Evolutionary conservation across 2,888 invertebrate species (phyloP).

Genomic region (Rhaphigaster nebulosa): DNA sequence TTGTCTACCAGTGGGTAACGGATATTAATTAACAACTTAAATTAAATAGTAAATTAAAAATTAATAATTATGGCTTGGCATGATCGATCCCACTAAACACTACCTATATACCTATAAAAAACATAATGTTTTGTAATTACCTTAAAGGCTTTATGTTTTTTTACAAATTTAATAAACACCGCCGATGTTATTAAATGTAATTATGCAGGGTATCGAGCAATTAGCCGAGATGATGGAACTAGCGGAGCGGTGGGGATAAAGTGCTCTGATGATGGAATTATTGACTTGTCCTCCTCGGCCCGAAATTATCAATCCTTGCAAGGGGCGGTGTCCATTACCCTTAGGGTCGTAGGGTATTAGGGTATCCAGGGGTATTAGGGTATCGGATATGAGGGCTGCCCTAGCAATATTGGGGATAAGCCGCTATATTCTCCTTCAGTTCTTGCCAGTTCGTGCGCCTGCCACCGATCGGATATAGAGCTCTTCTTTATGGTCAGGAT

Average conservation of each 20-base stretch:
- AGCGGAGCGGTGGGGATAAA: slow-evolving; percentile 20
- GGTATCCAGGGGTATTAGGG: slow-evolving; percentile 48
- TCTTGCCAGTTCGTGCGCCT: slow-evolving; percentile 19
- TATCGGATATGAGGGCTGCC: slow-evolving; percentile 44
- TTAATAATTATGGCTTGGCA: too few relatives aligned
- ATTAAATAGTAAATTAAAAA: too few relatives aligned
- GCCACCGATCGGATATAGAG: background rate
- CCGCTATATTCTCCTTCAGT: slow-evolving; percentile 38
- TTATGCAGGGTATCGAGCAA: background rate
- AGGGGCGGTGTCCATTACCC: slow-evolving; percentile 44
- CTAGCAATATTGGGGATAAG: slow-evolving; percentile 46
- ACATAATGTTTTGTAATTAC: too few relatives aligned
- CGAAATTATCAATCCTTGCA: slow-evolving; percentile 45
- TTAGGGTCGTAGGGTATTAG: slow-evolving; percentile 24
- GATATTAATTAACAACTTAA: too few relatives aligned
- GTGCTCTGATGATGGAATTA: slow-evolving; percentile 36
- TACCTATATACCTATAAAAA: too few relatives aligned
- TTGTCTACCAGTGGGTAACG: too few relatives aligned
- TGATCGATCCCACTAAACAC: too few relatives aligned
- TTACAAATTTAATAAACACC: background rate
- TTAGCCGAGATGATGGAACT: background rate
- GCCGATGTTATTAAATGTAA: background rate
- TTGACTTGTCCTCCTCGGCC: slow-evolving; percentile 13
- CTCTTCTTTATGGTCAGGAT: slow-evolving; percentile 24
- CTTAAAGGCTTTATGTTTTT: too few relatives aligned